Evolutionary conservation across 2,888 invertebrate species (phyloP), one percentile per base, ranked within the genome.

Genomic region (Rhingia rostrata): DNA sequence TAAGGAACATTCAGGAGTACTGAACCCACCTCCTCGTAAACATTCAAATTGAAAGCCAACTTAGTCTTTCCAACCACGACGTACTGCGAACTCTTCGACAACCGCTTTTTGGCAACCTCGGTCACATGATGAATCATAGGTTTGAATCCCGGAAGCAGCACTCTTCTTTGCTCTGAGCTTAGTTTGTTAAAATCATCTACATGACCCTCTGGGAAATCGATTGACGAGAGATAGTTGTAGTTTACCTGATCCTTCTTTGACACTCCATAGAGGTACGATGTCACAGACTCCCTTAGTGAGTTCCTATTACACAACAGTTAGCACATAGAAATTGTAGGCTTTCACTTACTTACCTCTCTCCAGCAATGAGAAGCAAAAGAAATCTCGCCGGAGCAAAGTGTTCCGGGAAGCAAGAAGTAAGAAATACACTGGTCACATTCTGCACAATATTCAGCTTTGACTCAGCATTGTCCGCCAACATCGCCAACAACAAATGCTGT

Each of bases 321-420:
- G 47, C 12, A 7, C 2, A 7, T 14, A 4, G n/a, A 32, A 35
- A 22, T 6, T 32, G 0, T 3, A 9, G 9, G 7, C 4, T 51
- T 22, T 0, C 6, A 9, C 6, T 30, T 82, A 91, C 93, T 90
- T 90, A 96, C 96, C 93, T 93, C 89, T 98, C 97, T 53, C 97
- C 97, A 86, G 95, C 95, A 39, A 97, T 97, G 70, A 97, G 90
- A 14, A 98, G 92, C 67, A 98, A 91, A 7, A 97, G 92, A 90
- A 96, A 97, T 88, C 97, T 93, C 0, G 97, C 96, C 0, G 96
- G 95, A 0, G 96, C 94, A 90, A 97, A 96, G 88, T 96, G 94
- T 39, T 94, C 93, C 0, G 97, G 96, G 91, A 97, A 98, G 86
- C 97, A 95, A 6, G 94, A 94, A 3, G 95, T 94, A 0, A 97